phyloP scores from a whole-genome alignment of 2,888 invertebrate species.

The Cryptocephalus primarius region DNA sequence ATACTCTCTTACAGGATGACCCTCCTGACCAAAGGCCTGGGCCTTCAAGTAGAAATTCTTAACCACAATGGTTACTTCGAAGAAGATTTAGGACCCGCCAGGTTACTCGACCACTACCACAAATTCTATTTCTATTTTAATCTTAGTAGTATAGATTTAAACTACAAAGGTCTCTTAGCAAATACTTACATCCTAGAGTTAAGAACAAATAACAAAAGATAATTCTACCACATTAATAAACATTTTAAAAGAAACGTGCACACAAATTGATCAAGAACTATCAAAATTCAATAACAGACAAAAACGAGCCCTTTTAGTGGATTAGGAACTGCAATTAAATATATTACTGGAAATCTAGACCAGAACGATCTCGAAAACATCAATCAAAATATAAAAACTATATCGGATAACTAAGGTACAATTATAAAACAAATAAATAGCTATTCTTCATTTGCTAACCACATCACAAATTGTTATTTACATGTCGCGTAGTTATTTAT shows the following conservation, averaged over 20 bases:
- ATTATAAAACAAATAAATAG: too few relatives aligned
- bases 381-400: too few relatives aligned
- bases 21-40: constrained; percentile 8
- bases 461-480: too few relatives aligned
- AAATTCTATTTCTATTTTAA: constrained; percentile 17
- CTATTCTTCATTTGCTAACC: too few relatives aligned
- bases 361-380: too few relatives aligned
- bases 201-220: neutral
- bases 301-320: neutral
- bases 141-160: constrained; percentile 9
- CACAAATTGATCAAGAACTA: neutral
- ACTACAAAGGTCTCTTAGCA: constrained; percentile 8
- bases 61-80: constrained; percentile 10
- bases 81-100: constrained; percentile 10
- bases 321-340: too few relatives aligned
- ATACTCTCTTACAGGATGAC: constrained; percentile 11
- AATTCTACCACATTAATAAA: neutral
- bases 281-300: neutral
- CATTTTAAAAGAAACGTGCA: neutral
- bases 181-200: constrained; percentile 8
- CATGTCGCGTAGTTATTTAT: too few relatives aligned
- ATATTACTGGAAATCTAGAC: too few relatives aligned
- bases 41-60: constrained; percentile 10
- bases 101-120: constrained; percentile 12
- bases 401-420: too few relatives aligned